Conservation (phyloP, 2,797 vertebrate species). For the Pseudopleuronectes americanus region DNA sequence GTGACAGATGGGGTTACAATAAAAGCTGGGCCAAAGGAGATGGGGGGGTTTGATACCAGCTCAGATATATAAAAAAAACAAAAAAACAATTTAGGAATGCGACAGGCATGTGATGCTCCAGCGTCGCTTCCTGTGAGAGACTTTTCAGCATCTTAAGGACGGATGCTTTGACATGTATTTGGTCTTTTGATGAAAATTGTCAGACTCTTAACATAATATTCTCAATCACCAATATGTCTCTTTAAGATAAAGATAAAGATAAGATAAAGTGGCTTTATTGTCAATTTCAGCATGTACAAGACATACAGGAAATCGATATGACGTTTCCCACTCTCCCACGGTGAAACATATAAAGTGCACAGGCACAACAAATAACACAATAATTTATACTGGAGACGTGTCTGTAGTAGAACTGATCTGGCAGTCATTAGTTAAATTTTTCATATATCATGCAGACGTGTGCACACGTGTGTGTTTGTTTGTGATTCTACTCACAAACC, state of each 20-base stretch:
- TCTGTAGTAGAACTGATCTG: not conserved
- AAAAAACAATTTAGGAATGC: slow-evolving; percentile 53
- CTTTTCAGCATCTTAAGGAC: slow-evolving; percentile 53
- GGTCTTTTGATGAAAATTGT: slow-evolving; percentile 17
- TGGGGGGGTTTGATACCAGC: slow-evolving; percentile 57
- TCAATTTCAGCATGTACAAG: too few species aligned
- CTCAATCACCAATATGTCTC: slow-evolving; percentile 19
- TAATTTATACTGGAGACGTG: slow-evolving; percentile 7
- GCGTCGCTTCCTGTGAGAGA: slow-evolving; percentile 54
- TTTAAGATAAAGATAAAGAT: too few species aligned
- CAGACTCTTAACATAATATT: slow-evolving; percentile 15
- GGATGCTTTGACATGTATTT: slow-evolving; percentile 41
- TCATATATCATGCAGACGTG: slow-evolving; percentile 24
- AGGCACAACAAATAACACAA: too few species aligned
- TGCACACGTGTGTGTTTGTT: slow-evolving; percentile 16
- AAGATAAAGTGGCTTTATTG: too few species aligned
- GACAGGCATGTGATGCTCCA: slow-evolving; percentile 54
- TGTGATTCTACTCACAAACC: slow-evolving; percentile 33
- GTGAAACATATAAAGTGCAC: too few species aligned
- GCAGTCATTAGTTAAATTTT: slow-evolving; percentile 34
- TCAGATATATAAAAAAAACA: slow-evolving; percentile 32
- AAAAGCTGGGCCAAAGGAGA: slow-evolving; percentile 62
- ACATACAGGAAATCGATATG: too few species aligned
- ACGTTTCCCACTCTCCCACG: too few species aligned
- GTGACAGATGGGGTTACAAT: slow-evolving; percentile 64